Conservation (phyloP, 2,113 vertebrate genomes). For the Gallinago jamesoni region DNA sequence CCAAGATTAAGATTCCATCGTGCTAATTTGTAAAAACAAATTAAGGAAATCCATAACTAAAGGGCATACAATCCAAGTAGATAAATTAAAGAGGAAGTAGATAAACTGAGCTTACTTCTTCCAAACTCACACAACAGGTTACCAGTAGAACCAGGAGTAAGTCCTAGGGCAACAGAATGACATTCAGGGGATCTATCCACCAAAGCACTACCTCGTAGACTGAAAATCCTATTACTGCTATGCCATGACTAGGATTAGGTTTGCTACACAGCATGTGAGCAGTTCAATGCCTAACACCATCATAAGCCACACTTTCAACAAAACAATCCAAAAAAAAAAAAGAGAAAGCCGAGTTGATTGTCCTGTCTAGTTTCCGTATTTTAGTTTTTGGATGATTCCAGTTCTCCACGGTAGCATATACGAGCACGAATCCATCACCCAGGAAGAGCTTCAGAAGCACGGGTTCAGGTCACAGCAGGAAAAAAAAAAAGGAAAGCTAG, state of each 20-base stretch:
- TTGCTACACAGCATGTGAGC: background rate
- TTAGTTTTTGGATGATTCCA: background rate
- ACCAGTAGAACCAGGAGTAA: background rate
- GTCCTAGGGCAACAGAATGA: background rate
- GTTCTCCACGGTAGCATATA: background rate
- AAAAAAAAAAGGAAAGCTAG: background rate
- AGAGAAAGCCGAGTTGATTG: background rate
- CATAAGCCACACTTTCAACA: background rate
- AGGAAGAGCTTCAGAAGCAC: background rate
- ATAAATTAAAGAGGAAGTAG: background rate
- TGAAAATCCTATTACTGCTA: background rate
- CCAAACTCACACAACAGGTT: background rate
- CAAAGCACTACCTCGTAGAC: background rate
- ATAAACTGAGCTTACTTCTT: background rate
- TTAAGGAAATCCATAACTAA: slow-evolving; percentile 21
- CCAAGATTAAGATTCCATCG: background rate
- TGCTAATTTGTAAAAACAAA: slow-evolving; percentile 15
- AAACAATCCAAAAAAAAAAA: background rate
- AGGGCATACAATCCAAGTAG: slow-evolving; percentile 16
- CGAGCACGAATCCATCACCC: background rate
- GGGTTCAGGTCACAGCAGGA: background rate
- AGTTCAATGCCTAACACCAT: background rate
- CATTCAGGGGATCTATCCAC: background rate
- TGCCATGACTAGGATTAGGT: background rate
- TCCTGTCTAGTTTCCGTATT: background rate